Evolutionary conservation across 2,797 vertebrate genomes (phyloP).

Genomic region (Pristis pectinata): DNA sequence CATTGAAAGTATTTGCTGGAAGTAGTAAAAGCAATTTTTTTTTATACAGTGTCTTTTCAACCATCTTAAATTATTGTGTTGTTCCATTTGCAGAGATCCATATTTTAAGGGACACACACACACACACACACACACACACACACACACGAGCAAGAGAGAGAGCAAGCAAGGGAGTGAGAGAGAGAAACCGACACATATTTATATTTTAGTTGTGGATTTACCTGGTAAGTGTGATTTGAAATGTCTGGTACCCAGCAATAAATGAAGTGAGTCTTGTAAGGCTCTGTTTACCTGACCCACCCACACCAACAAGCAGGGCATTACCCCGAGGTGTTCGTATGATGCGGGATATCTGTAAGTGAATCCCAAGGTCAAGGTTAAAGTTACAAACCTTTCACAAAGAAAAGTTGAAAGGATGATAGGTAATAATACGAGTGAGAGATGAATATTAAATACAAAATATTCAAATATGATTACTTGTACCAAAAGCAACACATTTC

Average conservation of each 20-base stretch:
- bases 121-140: neutral
- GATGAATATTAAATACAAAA: neutral
- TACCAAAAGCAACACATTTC: neutral
- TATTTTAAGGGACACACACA: neutral
- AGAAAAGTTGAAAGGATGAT: neutral
- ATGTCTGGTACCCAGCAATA: constrained; percentile 83
- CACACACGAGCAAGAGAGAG: too few relatives aligned
- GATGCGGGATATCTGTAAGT: constrained; percentile 77
- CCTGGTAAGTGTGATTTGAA: constrained; percentile 89
- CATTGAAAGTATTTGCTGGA: neutral
- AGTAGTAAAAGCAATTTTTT: neutral
- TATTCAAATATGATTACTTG: neutral
- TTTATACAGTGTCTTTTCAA: neutral
- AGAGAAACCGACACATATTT: too few relatives aligned
- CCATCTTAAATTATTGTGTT: neutral
- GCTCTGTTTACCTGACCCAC: constrained; percentile 92
- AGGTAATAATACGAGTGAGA: too few relatives aligned
- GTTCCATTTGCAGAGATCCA: neutral
- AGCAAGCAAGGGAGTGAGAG: too few relatives aligned
- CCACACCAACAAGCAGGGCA: constrained; percentile 85
- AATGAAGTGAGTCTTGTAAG: constrained; percentile 87
- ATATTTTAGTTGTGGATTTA: constrained; percentile 45
- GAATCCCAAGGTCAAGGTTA: neutral
- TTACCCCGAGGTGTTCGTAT: constrained; percentile 81
- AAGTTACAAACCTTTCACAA: neutral